A percentile compares a stretch with the other conserved stretches of the same genome.
Evolutionary conservation across 2,888 invertebrate species (phyloP).

Genomic region (Deilephila elpenor): DNA sequence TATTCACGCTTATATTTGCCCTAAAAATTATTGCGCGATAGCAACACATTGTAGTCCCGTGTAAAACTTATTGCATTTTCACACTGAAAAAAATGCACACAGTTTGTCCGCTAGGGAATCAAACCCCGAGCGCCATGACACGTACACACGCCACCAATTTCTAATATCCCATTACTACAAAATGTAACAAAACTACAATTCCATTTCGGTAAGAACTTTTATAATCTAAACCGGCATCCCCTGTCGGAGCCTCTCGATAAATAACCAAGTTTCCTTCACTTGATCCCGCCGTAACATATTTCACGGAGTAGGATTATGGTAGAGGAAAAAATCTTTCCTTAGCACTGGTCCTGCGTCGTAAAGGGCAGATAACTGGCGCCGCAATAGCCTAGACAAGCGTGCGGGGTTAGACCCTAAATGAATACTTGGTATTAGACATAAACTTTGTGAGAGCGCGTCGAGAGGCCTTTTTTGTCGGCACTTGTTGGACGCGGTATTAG

Average conservation of each 20-base stretch:
- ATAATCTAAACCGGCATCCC: slow-evolving; percentile 43
- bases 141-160: too few relatives aligned
- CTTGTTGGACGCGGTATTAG: neutral
- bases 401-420: slow-evolving; percentile 37
- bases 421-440: slow-evolving; percentile 34
- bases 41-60: too few relatives aligned
- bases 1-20: too few relatives aligned
- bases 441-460: neutral
- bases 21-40: too few relatives aligned
- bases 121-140: too few relatives aligned
- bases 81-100: too few relatives aligned
- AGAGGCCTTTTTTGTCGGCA: neutral
- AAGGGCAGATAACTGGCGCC: slow-evolving; percentile 48
- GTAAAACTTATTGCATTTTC: too few relatives aligned
- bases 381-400: slow-evolving; percentile 45
- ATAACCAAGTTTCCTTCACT: slow-evolving; percentile 57
- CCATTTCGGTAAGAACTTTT: slow-evolving; percentile 49
- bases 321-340: slow-evolving; percentile 49
- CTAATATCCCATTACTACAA: neutral
- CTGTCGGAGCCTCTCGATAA: slow-evolving; percentile 36
- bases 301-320: slow-evolving; percentile 51
- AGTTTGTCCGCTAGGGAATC: too few relatives aligned
- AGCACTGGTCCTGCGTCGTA: slow-evolving; percentile 48
- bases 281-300: slow-evolving; percentile 57
- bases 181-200: neutral